Conservation (phyloP, 2,888 invertebrate genomes). For the Leptopilina drosophilae region DNA sequence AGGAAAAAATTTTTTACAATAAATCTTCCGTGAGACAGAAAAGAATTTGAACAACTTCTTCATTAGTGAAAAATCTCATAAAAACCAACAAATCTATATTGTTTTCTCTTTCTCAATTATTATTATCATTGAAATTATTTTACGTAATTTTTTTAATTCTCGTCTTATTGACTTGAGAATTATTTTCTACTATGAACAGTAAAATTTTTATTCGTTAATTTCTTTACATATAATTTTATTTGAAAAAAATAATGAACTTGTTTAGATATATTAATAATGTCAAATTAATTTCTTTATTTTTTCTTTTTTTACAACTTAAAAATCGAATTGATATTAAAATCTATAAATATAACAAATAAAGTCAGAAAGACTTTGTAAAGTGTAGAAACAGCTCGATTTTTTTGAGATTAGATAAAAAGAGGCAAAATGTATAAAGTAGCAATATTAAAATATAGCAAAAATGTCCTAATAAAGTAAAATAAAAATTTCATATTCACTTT, state of each 20-base stretch:
- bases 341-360: neutral
- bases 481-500: too few relatives aligned
- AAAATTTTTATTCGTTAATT: neutral
- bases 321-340: conserved; percentile 3
- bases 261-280: neutral
- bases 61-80: conserved; percentile 15
- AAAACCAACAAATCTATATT: neutral
- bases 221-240: neutral
- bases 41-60: conserved; percentile 15
- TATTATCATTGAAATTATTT: conserved; percentile 3
- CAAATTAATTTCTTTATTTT: neutral
- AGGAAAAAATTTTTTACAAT: neutral
- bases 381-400: neutral
- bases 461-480: neutral
- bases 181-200: neutral
- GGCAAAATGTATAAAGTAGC: neutral
- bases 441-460: neutral
- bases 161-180: neutral
- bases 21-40: conserved; percentile 23
- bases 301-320: neutral
- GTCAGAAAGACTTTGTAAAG: neutral
- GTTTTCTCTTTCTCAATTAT: conserved; percentile 3
- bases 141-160: conserved; percentile 12
- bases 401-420: conserved; percentile 5
- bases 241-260: neutral